These are phyloP conservation scores for Drosophila longiperda DNA, from an alignment of 2,888 invertebrate genomes.

Conservation along the genomic window DNA sequence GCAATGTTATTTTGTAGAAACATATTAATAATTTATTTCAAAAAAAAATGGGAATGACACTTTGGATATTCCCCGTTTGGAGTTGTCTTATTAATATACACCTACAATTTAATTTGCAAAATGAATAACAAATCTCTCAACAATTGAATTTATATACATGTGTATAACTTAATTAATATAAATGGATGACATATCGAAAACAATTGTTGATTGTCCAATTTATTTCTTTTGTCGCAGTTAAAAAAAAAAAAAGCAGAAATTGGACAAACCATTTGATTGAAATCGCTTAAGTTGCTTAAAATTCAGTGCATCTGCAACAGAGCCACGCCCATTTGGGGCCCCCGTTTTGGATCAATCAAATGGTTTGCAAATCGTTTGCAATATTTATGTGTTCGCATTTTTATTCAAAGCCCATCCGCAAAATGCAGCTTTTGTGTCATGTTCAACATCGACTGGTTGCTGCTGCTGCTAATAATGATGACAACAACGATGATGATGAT, in stretches of 20 bases:
- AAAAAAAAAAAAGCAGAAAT: conserved; percentile 12
- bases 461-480: conserved; percentile 23
- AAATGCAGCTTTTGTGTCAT: conserved; percentile 79
- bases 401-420: conserved; percentile 76
- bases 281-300: conserved; percentile 65
- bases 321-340: conserved; percentile 40
- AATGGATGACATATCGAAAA: conserved; percentile 50
- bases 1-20: not conserved
- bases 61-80: not conserved
- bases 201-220: conserved; percentile 63
- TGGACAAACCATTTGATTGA: conserved; percentile 52
- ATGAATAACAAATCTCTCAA: conserved; percentile 21
- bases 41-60: not conserved
- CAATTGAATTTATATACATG: conserved; percentile 2
- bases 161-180: conserved; percentile 13
- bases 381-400: conserved; percentile 49
- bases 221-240: conserved; percentile 25
- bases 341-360: conserved; percentile 50
- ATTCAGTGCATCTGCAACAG: conserved; percentile 75
- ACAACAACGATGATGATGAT: conserved; percentile 23
- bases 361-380: conserved; percentile 62
- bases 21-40: not conserved
- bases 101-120: not conserved
- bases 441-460: conserved; percentile 59
- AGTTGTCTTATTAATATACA: not conserved